Evolutionary conservation across 2,888 invertebrate species (phyloP), one percentile per base, ranked within the genome.

Genomic region (Subacronicta megacephala): DNA sequence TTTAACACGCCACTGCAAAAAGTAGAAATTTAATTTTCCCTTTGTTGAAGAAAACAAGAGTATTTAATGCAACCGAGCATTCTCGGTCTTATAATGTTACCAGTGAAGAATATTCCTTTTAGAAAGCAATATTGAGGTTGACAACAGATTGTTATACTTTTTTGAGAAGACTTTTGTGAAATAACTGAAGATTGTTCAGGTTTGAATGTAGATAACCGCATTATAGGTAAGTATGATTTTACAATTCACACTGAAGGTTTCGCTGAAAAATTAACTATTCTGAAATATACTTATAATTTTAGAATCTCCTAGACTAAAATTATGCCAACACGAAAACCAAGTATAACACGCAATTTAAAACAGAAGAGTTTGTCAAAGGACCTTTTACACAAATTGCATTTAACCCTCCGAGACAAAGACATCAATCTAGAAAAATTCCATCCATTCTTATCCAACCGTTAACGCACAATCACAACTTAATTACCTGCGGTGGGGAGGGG

Each of bases 391-490:
- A 58, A 66, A 66, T 66, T 58, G 70, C 64, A 43, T 64, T 64
- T 20, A 52, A 52, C n/a, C 18, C 55, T 52, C 16, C n/a, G 18
- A 53, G 63, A 76, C 70, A 76, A 75, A 76, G 77, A 60, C 74
- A 76, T 75, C 60, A 76, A 75, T 73, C 51, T 69, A 55, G 33
- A 72, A 65, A 71, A 69, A 72, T 62, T 62, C 59, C 66, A 62
- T 66, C 61, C 52, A 64, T 58, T 56, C 73, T 52, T 43, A 53
- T 56, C 60, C 64, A 51, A 46, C 52, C 57, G 67, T 67, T 61
- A 70, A 66, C 62, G 69, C 58, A 68, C 61, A 73, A 73, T 73
- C 68, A 64, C 72, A 73, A 59, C 70, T 68, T 80, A 78, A 80
- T 80, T 80, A 77, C 77, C 59, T 53, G 45, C 10, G 59, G 66